These are phyloP conservation scores for Zeugodacus cucurbitae DNA, from an alignment of 1,140 invertebrate species.

Conservation along the genomic window DNA sequence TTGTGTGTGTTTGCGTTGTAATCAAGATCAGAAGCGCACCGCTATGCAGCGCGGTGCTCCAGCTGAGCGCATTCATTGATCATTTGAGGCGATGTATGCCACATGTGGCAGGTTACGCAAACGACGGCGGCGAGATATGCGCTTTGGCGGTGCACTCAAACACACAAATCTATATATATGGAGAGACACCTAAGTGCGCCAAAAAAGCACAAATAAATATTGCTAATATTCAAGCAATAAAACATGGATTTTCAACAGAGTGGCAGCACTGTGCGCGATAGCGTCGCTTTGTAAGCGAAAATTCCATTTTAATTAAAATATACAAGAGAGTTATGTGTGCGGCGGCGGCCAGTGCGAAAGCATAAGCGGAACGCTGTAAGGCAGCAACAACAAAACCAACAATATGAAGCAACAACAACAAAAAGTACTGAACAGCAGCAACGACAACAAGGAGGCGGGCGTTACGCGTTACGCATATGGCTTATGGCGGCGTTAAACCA, in stretches of 20 bases:
- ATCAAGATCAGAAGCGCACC: slow-evolving; percentile 23
- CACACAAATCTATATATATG: not conserved
- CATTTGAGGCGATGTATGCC: not conserved
- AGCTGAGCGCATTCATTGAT: slow-evolving; percentile 36
- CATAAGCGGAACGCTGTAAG: not conserved
- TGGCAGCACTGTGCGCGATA: slow-evolving; percentile 23
- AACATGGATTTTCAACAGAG: not conserved
- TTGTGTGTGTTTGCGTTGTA: not conserved
- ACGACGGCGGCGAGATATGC: not conserved
- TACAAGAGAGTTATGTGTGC: slow-evolving; percentile 20
- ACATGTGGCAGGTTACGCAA: slow-evolving; percentile 21
- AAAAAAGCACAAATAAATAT: not conserved
- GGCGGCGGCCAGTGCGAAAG: not conserved
- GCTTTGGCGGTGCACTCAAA: not conserved
- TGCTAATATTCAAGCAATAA: not conserved
- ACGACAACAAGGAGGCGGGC: slow-evolving; percentile 37
- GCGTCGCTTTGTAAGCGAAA: not conserved
- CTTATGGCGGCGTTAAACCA: slow-evolving; percentile 38
- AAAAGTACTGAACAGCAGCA: too few species aligned
- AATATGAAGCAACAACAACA: too few species aligned
- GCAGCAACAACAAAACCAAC: not conserved
- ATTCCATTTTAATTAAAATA: slow-evolving; percentile 28
- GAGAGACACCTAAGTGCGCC: not conserved
- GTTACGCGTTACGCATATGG: slow-evolving; percentile 18
- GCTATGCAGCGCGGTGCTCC: not conserved